These are phyloP conservation scores for Dasyurus viverrinus DNA, from an alignment of 2,113 vertebrate species.

Conservation along the genomic window DNA sequence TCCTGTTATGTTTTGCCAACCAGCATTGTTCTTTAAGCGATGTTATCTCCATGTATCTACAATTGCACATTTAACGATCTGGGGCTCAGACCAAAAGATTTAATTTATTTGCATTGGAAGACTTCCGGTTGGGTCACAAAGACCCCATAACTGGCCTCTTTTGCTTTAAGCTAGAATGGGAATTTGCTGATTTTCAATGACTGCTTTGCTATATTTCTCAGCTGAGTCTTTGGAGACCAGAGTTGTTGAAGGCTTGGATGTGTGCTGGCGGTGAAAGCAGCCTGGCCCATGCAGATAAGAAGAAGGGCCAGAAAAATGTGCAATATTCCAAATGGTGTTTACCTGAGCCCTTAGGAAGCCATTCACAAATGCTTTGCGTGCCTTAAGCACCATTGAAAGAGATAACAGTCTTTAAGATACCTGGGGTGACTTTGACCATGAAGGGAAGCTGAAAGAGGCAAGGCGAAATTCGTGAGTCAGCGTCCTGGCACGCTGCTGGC, in stretches of 20 bases:
- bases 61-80: not conserved
- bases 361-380: not conserved
- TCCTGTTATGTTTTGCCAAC: not conserved
- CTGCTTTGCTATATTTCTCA: not conserved
- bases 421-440: not conserved
- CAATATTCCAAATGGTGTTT: not conserved
- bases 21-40: not conserved
- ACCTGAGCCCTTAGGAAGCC: not conserved
- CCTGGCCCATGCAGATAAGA: not conserved
- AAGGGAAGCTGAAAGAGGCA: not conserved
- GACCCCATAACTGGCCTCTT: not conserved
- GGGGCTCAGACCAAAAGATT: not conserved
- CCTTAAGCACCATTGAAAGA: not conserved
- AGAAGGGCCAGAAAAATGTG: not conserved
- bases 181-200: not conserved
- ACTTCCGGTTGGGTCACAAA: not conserved
- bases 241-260: not conserved
- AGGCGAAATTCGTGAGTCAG: not conserved
- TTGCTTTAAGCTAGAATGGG: not conserved
- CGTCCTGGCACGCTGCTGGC: not conserved
- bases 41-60: not conserved
- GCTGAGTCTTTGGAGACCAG: not conserved
- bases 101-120: not conserved
- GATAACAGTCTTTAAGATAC: not conserved
- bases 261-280: not conserved